phyloP scores from a whole-genome alignment of 2,113 vertebrate genomes.

The Hippocampus guttulatus region DNA sequence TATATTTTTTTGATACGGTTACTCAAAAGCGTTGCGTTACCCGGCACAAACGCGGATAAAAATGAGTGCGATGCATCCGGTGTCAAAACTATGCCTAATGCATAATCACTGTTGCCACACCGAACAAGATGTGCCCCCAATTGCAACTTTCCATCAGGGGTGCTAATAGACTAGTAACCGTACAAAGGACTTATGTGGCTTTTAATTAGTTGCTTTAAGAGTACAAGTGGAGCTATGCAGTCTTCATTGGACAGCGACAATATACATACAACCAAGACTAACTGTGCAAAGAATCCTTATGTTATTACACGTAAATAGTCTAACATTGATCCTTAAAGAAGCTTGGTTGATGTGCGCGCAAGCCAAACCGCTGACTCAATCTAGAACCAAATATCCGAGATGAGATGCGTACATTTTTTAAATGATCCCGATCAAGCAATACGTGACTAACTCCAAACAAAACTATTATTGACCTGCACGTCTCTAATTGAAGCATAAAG shows the following conservation, averaged over 20 bases:
- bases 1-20: no score
- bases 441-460: not conserved
- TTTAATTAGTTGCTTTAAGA: no score
- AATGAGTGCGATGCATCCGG: no score
- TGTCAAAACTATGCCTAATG: no score
- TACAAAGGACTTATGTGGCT: no score
- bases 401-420: not conserved
- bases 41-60: no score
- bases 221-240: not conserved
- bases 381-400: not conserved
- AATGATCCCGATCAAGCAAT: not conserved
- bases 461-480: not conserved
- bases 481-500: conserved; percentile 40
- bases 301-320: not conserved
- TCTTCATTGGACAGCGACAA: not conserved
- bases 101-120: no score
- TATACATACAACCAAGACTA: not conserved
- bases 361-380: not conserved
- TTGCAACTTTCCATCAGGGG: no score
- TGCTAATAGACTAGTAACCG: no score
- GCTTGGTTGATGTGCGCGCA: not conserved
- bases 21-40: no score
- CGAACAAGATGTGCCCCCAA: no score
- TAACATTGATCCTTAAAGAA: not conserved
- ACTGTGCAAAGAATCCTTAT: not conserved